Evolutionary conservation across 2,888 invertebrate genomes (phyloP), one percentile per base, ranked within the genome.

Genomic region (Theretra japonica): DNA sequence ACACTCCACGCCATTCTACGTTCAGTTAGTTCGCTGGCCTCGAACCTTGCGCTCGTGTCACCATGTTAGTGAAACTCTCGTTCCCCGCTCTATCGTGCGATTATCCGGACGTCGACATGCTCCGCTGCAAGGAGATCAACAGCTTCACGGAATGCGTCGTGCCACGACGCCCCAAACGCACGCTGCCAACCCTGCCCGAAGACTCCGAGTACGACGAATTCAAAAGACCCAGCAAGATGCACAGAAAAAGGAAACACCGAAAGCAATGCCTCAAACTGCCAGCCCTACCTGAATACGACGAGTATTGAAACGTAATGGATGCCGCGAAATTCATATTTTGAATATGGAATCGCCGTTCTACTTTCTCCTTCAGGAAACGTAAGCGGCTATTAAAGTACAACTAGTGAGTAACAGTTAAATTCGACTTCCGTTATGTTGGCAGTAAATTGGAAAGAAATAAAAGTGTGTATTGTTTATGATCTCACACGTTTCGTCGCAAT

Each of bases 151-250:
- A 93, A 75, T 93, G 91, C 76, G 89, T 92, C 21, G 77, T 90
- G 25, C 92, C 93, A 11, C 82, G 89, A 11, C 85, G 92, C 1
- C 88, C 90, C 1, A 92, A 91, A 75, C 84, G 92, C 56, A 86
- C 83, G 57, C 79, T 94, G 4, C 89, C 94, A 7, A 88, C 94
- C 1, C 76, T 94, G 25, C 93, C 92, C 0, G 94, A 94, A 75
- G 93, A 93, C 76, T 91, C 90, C 74, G 94, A 93, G 75, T 92
- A 91, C 72, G 83, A 79, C 0, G 93, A 92, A 68, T 76, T 91
- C 71, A 89, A 86, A 73, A 92, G 88, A 74, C 84, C 86, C 73
- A 88, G 81, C 73, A 86, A 87, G 73, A 77, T 84, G 72, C 84
- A 86, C 48, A 84, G 85, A 71, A 86, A 88, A 73, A 86, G 89